phyloP scores from a whole-genome alignment of 2,888 invertebrate species.

The Polietes domitor region DNA sequence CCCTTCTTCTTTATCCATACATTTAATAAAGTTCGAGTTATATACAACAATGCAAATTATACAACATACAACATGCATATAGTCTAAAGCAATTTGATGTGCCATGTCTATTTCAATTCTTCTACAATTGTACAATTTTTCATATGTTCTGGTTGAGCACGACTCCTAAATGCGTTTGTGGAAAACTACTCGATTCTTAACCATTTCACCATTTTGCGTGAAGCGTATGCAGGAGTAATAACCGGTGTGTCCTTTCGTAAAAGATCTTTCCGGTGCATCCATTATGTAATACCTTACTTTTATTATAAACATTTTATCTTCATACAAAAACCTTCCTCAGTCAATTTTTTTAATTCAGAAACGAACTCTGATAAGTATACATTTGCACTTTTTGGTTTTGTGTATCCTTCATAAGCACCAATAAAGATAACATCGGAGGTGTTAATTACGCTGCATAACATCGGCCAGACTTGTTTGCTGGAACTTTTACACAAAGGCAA shows the following conservation, averaged over 20 bases:
- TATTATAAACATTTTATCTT: constrained; percentile 27
- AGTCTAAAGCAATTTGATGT: constrained; percentile 22
- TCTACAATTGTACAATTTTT: constrained; percentile 1
- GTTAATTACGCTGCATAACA: too few species aligned
- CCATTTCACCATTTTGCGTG: not conserved
- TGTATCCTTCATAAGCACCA: too few species aligned
- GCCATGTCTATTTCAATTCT: constrained; percentile 31
- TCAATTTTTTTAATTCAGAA: too few species aligned
- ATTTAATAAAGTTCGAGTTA: constrained; percentile 21
- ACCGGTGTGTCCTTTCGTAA: constrained; percentile 16
- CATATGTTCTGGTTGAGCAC: not conserved
- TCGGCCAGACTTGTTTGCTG: too few species aligned
- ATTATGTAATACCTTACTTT: too few species aligned
- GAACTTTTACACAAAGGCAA: too few species aligned
- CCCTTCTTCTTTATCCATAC: not conserved
- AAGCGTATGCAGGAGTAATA: not conserved
- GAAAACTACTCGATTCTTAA: not conserved
- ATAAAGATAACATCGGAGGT: too few species aligned
- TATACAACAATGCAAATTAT: too few species aligned
- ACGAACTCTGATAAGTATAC: too few species aligned
- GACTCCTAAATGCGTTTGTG: not conserved
- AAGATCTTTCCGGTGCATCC: constrained; percentile 43
- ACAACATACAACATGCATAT: constrained; percentile 44
- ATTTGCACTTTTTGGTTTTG: too few species aligned
- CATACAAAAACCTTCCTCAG: too few species aligned